Conservation (phyloP, 2,888 invertebrate genomes). For the Spialia ferax region DNA sequence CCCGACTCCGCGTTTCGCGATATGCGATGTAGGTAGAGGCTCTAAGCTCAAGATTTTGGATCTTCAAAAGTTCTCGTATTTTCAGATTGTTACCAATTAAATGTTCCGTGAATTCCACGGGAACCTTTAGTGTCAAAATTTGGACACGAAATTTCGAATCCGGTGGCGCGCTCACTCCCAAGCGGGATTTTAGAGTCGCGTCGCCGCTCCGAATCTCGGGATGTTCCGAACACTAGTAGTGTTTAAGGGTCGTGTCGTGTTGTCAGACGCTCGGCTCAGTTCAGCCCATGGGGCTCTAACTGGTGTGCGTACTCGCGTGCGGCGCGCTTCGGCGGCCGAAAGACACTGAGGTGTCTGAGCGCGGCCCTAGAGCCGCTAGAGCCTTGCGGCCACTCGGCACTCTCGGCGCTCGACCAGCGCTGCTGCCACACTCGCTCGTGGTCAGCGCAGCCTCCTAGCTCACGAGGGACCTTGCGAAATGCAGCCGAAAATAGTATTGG, state of each 20-base stretch:
- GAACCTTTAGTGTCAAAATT: constrained; percentile 1
- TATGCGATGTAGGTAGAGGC: background rate
- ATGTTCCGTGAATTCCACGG: constrained; percentile 3
- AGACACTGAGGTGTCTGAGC: too few species aligned
- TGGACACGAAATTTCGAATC: constrained; percentile 34
- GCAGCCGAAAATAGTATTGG: background rate
- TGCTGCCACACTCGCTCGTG: background rate
- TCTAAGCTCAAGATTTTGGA: constrained; percentile 6
- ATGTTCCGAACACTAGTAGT: constrained; percentile 1
- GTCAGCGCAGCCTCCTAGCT: background rate
- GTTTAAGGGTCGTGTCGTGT: constrained; percentile 14
- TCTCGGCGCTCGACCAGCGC: background rate
- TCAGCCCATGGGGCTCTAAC: constrained; percentile 72
- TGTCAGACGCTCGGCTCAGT: constrained; percentile 54
- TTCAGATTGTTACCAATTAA: background rate
- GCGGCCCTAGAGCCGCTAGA: too few species aligned
- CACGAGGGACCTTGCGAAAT: background rate
- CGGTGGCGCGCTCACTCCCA: constrained; percentile 43
- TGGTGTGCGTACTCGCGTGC: constrained; percentile 56
- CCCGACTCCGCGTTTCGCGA: background rate
- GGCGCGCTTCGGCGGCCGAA: constrained; percentile 58
- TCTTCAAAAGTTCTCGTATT: constrained; percentile 7
- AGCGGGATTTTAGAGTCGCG: constrained; percentile 48
- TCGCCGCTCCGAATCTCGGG: constrained; percentile 47
- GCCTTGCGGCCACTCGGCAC: too few species aligned